phyloP scores from a whole-genome alignment of 2,797 vertebrate genomes.

The Rhinatrema bivittatum region DNA sequence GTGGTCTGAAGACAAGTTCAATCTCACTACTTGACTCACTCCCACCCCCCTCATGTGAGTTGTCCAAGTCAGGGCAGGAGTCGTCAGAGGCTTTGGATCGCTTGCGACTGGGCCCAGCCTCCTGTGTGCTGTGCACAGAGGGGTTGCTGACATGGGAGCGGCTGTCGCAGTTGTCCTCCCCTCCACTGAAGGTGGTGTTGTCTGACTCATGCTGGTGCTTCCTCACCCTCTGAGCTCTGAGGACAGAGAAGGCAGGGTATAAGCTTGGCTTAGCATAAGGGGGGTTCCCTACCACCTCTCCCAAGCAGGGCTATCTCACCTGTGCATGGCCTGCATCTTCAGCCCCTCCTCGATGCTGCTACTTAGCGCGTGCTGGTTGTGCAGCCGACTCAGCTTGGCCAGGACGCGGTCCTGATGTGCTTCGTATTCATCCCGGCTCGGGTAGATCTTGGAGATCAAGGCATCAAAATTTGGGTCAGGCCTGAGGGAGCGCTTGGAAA shows the following conservation, averaged over 20 bases:
- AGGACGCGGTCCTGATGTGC: conserved; percentile 80
- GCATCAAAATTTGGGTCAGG: conserved; percentile 87
- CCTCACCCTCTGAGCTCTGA: conserved; percentile 74
- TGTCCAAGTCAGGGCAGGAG: conserved; percentile 48
- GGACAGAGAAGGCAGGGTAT: background rate
- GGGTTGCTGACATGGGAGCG: conserved; percentile 71
- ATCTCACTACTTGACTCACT: conserved; percentile 63
- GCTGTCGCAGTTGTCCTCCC: conserved; percentile 74
- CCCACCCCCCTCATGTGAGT: conserved; percentile 42
- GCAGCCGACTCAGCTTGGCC: conserved; percentile 76
- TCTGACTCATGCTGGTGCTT: conserved; percentile 76
- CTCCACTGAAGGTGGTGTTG: conserved; percentile 79
- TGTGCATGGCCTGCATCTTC: conserved; percentile 81
- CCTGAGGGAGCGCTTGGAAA: conserved; percentile 78
- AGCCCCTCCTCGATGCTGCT: conserved; percentile 86
- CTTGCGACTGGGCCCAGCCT: conserved; percentile 60
- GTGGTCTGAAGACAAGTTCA: conserved; percentile 81
- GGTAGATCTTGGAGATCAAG: conserved; percentile 85
- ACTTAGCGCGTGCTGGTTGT: conserved; percentile 82
- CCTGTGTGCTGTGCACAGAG: conserved; percentile 64
- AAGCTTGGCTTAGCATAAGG: background rate
- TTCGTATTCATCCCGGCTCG: conserved; percentile 84
- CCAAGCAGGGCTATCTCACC: too few relatives aligned
- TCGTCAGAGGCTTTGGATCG: conserved; percentile 63
- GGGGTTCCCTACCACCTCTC: too few relatives aligned